phyloP scores from a whole-genome alignment of 2,888 invertebrate species.

The Alitta virens region DNA sequence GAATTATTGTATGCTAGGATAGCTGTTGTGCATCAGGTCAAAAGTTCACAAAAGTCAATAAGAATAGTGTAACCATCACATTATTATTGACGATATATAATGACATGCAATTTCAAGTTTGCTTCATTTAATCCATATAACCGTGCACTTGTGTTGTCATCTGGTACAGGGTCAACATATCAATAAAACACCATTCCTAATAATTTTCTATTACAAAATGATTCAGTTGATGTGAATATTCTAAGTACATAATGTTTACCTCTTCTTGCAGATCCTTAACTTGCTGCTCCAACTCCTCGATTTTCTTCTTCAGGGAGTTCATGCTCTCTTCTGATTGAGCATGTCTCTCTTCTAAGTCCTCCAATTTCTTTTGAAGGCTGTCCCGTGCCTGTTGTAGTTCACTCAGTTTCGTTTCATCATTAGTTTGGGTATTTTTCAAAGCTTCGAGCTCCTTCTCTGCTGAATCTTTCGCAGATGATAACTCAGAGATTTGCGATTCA shows the following conservation, averaged over 20 bases:
- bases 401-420: background rate
- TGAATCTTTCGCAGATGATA: too few relatives aligned
- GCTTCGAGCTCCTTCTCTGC: background rate
- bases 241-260: background rate
- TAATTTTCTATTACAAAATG: background rate
- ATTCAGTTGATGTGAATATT: background rate
- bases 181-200: too few relatives aligned
- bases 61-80: too few relatives aligned
- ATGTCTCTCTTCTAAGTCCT: background rate
- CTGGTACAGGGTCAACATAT: too few relatives aligned
- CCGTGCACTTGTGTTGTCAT: too few relatives aligned
- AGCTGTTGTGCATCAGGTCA: too few relatives aligned
- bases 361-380: background rate
- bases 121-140: too few relatives aligned
- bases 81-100: too few relatives aligned
- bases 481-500: too few relatives aligned
- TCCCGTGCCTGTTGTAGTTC: background rate
- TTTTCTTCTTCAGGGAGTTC: background rate
- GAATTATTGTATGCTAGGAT: too few relatives aligned
- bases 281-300: background rate
- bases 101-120: too few relatives aligned
- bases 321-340: background rate
- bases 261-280: background rate
- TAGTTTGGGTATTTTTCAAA: background rate
- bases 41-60: too few relatives aligned